These are phyloP conservation scores for Aphelinus certus DNA, from an alignment of 1,140 invertebrate species.

Conservation along the genomic window DNA sequence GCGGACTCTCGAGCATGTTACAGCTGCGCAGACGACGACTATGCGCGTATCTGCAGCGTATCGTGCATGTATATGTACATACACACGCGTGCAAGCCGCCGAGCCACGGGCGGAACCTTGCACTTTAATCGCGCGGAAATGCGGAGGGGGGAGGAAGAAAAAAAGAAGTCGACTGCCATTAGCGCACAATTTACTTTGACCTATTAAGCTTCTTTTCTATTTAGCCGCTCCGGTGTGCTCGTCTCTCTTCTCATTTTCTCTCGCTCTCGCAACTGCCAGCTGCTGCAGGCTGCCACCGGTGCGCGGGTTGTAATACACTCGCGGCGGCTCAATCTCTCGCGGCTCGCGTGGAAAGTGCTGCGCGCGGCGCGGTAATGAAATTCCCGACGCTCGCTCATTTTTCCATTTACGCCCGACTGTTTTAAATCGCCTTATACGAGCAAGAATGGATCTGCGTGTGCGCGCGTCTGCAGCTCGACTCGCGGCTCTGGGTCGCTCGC, in stretches of 20 bases:
- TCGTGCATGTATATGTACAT: no score
- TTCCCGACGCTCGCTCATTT: neutral
- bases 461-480: no score
- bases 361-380: neutral
- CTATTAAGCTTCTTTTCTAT: conserved; percentile 31
- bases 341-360: no score
- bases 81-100: neutral
- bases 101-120: conserved; percentile 14
- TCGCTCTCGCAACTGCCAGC: neutral
- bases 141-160: neutral
- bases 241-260: neutral
- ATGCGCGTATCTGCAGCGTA: no score
- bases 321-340: neutral
- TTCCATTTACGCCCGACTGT: neutral
- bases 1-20: neutral
- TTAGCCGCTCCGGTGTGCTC: neutral
- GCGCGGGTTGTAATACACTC: neutral
- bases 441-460: no score
- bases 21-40: no score
- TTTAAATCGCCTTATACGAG: no score
- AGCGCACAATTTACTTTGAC: conserved; percentile 31
- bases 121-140: conserved; percentile 13
- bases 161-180: neutral
- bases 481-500: no score
- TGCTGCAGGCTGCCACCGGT: neutral